phyloP scores from a whole-genome alignment of 2,113 vertebrate species.

The Neolamprologus devosi region DNA sequence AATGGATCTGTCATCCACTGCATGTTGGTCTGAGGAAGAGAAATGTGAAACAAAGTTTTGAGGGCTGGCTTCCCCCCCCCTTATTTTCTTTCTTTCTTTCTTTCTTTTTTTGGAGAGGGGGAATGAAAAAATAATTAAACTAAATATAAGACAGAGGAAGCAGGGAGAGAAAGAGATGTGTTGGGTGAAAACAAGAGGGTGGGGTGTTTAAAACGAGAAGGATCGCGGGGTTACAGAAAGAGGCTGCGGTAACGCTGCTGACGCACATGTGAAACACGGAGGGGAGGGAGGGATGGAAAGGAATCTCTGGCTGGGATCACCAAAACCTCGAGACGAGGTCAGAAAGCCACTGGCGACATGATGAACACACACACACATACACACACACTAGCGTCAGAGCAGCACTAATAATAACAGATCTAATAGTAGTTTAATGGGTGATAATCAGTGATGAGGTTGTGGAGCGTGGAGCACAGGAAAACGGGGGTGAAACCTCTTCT shows the following conservation, averaged over 20 bases:
- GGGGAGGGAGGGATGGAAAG: slow-evolving; percentile 54
- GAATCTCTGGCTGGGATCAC: slow-evolving; percentile 58
- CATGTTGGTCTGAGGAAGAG: too few species aligned
- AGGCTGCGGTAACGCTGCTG: slow-evolving; percentile 60
- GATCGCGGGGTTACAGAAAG: slow-evolving; percentile 20
- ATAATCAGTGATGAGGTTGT: slow-evolving; percentile 35
- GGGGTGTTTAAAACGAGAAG: slow-evolving; percentile 6
- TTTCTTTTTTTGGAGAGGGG: neutral
- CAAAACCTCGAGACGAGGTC: slow-evolving; percentile 68
- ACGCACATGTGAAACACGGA: slow-evolving; percentile 62
- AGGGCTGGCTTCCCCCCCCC: too few species aligned
- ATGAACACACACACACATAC: neutral
- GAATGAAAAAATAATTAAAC: neutral
- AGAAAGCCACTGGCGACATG: slow-evolving; percentile 69
- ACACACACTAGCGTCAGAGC: neutral
- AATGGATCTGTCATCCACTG: too few species aligned
- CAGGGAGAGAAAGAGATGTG: neutral
- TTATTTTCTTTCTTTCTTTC: fast-evolving
- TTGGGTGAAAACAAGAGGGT: slow-evolving; percentile 6
- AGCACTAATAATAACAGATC: slow-evolving; percentile 36
- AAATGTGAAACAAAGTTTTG: too few species aligned
- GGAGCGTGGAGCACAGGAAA: neutral
- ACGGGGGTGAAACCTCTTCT: neutral
- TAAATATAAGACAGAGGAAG: neutral
- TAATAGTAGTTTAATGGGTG: slow-evolving; percentile 49